These are phyloP conservation scores for Cromileptes altivelis DNA, from an alignment of 2,113 vertebrate genomes.

Conservation along the genomic window DNA sequence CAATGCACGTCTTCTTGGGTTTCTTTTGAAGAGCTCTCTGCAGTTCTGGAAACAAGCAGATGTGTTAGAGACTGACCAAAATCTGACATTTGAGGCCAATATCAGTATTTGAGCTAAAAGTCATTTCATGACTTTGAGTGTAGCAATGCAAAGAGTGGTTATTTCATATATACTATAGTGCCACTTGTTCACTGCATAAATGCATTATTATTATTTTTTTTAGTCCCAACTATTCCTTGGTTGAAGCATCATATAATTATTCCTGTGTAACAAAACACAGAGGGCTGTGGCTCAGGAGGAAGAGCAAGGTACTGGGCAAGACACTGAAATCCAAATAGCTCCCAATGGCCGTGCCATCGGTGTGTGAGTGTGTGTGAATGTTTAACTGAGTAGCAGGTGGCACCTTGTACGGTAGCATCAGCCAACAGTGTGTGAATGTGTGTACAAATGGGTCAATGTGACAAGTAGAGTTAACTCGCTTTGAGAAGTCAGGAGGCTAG, in stretches of 20 bases:
- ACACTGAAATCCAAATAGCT: no score
- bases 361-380: no score
- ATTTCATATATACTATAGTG: background rate
- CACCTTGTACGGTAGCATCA: no score
- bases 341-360: no score
- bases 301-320: no score
- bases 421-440: no score
- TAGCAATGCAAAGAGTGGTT: background rate
- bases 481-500: no score
- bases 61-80: background rate
- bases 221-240: background rate
- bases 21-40: conserved; percentile 90
- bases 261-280: no score
- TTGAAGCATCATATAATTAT: background rate
- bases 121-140: background rate
- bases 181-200: background rate
- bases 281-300: no score
- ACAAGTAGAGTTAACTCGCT: no score
- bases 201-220: background rate
- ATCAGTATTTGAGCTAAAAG: background rate
- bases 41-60: conserved; percentile 85
- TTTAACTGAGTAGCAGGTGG: no score
- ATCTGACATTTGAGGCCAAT: background rate
- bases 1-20: conserved; percentile 94
- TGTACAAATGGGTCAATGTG: no score